These are phyloP conservation scores for Cirrhinus mrigala DNA, from an alignment of 2,797 vertebrate species.

Conservation along the genomic window DNA sequence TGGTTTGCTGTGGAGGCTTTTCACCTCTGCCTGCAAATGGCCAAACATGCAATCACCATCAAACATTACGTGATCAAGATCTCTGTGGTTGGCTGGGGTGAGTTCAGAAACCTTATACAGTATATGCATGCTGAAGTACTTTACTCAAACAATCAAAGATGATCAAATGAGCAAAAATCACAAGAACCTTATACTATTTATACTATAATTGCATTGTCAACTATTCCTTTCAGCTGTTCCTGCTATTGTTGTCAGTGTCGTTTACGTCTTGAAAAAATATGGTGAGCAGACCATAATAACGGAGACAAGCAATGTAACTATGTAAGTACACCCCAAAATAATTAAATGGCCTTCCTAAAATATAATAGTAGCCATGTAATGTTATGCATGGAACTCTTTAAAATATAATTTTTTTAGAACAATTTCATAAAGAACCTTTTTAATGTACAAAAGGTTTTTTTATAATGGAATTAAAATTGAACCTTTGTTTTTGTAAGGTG, in stretches of 20 bases:
- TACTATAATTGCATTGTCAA: not conserved
- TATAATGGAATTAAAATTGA: not conserved
- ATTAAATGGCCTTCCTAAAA: not conserved
- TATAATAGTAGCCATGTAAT: not conserved
- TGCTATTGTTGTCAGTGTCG: slow-evolving; percentile 48
- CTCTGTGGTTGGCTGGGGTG: slow-evolving; percentile 72
- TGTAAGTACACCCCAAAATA: slow-evolving; percentile 65
- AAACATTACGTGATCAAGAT: slow-evolving; percentile 70
- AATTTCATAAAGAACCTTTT: not conserved
- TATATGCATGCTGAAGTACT: not conserved
- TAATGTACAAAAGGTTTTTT: not conserved
- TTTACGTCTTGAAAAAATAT: slow-evolving; percentile 66
- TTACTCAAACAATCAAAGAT: not conserved
- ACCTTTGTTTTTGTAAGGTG: no score
- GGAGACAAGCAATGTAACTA: slow-evolving; percentile 37
- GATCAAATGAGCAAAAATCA: not conserved
- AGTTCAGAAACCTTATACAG: slow-evolving; percentile 40
- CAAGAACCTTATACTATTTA: not conserved
- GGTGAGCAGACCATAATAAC: slow-evolving; percentile 63
- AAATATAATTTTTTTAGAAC: no score
- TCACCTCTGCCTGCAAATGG: slow-evolving; percentile 73
- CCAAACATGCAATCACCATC: slow-evolving; percentile 48
- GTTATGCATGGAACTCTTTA: not conserved
- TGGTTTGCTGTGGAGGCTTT: slow-evolving; percentile 77
- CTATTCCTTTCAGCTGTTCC: slow-evolving; percentile 65